Percentiles rank a stretch among this genome's conserved stretches.
Conservation (phyloP, 2,113 vertebrate genomes). For the Perccottus glenii region DNA sequence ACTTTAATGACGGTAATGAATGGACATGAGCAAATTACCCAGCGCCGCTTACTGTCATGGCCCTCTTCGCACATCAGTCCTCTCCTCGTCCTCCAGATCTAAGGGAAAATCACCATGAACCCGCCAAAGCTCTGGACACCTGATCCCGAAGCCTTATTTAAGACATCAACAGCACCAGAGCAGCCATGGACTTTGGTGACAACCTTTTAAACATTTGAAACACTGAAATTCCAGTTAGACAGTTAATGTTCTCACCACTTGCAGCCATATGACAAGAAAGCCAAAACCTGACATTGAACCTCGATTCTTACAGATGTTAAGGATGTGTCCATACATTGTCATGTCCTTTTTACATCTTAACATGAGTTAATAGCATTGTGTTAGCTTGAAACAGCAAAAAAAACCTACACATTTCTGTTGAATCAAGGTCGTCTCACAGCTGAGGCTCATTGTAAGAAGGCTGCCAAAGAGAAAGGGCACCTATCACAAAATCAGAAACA, state of each 20-base stretch:
- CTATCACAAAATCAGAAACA: slow-evolving; percentile 18
- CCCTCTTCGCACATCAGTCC: background rate
- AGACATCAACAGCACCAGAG: slow-evolving; percentile 53
- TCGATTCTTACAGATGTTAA: too few species aligned
- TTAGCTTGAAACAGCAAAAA: too few species aligned
- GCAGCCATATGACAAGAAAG: too few species aligned
- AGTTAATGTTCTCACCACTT: too few species aligned
- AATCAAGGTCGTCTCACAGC: slow-evolving; percentile 36
- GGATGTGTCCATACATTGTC: too few species aligned
- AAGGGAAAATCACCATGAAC: slow-evolving; percentile 45
- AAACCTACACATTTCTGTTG: background rate
- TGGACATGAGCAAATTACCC: slow-evolving; percentile 76
- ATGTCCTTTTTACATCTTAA: too few species aligned
- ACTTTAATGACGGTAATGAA: slow-evolving; percentile 79
- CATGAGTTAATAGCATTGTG: too few species aligned
- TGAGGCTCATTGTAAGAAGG: slow-evolving; percentile 15
- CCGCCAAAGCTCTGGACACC: slow-evolving; percentile 68
- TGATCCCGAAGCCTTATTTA: slow-evolving; percentile 72
- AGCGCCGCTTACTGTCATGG: slow-evolving; percentile 34
- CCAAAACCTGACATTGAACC: too few species aligned
- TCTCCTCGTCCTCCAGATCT: slow-evolving; percentile 1
- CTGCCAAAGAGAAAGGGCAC: slow-evolving; percentile 29
- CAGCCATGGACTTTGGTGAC: slow-evolving; percentile 62
- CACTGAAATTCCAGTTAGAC: too few species aligned
- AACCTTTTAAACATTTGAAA: too few species aligned